These are phyloP conservation scores for Mus minutoides DNA, from an alignment of 2,797 vertebrate species.

Conservation along the genomic window DNA sequence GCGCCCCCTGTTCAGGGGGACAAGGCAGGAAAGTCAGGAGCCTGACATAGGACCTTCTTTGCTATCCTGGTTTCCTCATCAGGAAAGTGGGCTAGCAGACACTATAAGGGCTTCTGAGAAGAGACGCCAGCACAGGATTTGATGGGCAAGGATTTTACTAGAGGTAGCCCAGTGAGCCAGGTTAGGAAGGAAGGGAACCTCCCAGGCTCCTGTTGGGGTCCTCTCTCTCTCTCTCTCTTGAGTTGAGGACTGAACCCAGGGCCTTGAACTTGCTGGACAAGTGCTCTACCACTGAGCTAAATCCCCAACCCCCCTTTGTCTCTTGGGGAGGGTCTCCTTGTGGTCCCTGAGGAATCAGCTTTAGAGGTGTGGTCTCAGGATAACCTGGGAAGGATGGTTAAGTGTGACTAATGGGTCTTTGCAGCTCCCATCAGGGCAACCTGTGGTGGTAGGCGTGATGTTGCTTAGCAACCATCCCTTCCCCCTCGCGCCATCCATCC, in stretches of 20 bases:
- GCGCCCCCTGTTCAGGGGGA: background rate
- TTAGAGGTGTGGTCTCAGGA: background rate
- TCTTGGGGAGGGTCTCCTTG: background rate
- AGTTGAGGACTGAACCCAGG: no score
- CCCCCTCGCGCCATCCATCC: background rate
- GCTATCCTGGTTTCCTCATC: background rate
- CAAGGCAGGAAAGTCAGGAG: background rate
- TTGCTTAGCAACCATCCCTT: background rate
- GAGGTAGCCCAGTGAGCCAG: background rate
- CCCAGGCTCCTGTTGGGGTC: background rate
- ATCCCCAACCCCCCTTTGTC: background rate
- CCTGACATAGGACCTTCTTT: background rate
- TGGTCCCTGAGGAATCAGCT: background rate
- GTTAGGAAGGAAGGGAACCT: background rate
- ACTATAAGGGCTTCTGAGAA: background rate
- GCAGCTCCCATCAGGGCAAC: background rate
- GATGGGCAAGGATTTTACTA: background rate
- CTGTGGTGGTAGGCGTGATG: fast-evolving
- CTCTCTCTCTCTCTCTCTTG: no score
- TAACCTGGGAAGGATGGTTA: background rate
- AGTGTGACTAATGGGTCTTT: background rate
- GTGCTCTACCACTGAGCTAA: no score
- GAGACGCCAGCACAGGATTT: background rate
- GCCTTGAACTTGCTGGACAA: no score
- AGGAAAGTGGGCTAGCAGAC: background rate